phyloP scores from a whole-genome alignment of 2,797 vertebrate genomes.

The Chromis chromis region DNA sequence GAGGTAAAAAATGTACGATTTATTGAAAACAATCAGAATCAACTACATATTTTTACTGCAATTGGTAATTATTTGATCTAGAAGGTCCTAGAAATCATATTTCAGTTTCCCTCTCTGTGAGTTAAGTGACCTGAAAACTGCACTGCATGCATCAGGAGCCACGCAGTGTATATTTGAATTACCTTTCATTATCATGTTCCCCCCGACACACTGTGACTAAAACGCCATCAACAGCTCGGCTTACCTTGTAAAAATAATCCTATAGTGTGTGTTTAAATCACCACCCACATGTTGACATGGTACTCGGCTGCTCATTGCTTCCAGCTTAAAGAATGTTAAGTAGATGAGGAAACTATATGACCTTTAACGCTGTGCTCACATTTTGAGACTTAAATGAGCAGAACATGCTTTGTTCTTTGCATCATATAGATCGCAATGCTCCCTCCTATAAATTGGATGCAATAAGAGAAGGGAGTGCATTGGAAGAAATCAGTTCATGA shows the following conservation, averaged over 20 bases:
- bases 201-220: not conserved
- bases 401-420: not conserved
- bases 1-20: no score
- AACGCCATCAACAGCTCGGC: slow-evolving; percentile 19
- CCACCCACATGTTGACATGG: no score
- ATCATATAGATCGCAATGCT: not conserved
- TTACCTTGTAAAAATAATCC: slow-evolving; percentile 24
- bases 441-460: not conserved
- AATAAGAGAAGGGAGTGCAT: not conserved
- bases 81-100: not conserved
- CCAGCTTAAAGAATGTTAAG: not conserved
- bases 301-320: not conserved
- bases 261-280: slow-evolving; percentile 8
- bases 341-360: not conserved
- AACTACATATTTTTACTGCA: no score
- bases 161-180: not conserved
- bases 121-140: not conserved
- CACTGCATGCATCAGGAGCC: not conserved
- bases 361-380: not conserved
- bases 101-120: not conserved
- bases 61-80: not conserved
- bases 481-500: slow-evolving; percentile 3
- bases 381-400: not conserved
- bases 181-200: not conserved
- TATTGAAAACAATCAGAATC: no score